Percentiles rank a stretch among this genome's conserved stretches.
These are phyloP conservation scores for Drosophila kuntzei DNA, from an alignment of 2,888 invertebrate genomes.

Conservation along the genomic window DNA sequence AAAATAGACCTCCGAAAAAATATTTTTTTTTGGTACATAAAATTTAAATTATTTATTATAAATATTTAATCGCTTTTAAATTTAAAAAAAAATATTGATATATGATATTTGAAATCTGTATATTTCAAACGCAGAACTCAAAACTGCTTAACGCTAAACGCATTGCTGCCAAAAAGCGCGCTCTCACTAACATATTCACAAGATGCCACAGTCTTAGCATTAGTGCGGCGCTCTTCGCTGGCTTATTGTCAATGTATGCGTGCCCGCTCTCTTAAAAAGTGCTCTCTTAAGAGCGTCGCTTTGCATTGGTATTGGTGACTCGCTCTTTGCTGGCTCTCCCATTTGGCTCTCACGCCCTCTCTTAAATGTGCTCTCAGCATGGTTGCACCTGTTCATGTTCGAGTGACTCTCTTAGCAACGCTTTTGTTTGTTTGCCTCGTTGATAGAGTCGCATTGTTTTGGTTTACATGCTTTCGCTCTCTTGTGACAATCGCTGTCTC, in stretches of 20 bases:
- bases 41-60: not conserved
- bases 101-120: not conserved
- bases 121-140: not conserved
- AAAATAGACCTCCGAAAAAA: not conserved
- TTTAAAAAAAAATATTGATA: not conserved
- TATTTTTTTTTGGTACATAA: not conserved
- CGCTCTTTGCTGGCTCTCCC: conserved; percentile 42
- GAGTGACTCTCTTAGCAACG: conserved; percentile 37
- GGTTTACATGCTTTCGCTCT: conserved; percentile 27
- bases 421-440: conserved; percentile 32
- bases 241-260: conserved; percentile 54
- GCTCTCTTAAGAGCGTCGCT: conserved; percentile 46
- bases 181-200: conserved; percentile 60
- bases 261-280: conserved; percentile 49
- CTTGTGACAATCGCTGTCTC: conserved; percentile 1
- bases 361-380: conserved; percentile 20
- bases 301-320: conserved; percentile 65
- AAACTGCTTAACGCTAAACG: conserved; percentile 12
- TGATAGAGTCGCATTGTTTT: conserved; percentile 47
- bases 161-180: not conserved
- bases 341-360: conserved; percentile 19
- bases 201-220: conserved; percentile 20
- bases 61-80: not conserved
- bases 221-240: conserved; percentile 56
- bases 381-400: conserved; percentile 49